Conservation (phyloP, 2,113 vertebrate genomes). For the Pyrgilauda ruficollis region DNA sequence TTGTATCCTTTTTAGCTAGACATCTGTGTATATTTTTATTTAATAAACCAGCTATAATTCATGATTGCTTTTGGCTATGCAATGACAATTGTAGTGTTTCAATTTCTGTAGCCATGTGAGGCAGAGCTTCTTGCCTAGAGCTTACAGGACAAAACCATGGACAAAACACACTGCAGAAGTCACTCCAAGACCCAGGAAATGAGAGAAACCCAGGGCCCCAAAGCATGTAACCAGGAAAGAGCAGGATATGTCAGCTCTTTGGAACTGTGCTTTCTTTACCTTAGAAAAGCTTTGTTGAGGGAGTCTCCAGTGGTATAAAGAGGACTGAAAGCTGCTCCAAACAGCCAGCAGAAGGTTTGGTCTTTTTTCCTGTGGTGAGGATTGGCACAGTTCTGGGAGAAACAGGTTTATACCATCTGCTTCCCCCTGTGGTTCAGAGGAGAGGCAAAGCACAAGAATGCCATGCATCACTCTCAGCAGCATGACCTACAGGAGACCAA, state of each 20-base stretch:
- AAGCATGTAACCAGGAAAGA: not conserved
- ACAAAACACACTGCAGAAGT: not conserved
- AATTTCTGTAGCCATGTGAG: not conserved
- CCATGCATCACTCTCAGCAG: not conserved
- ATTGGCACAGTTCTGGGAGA: not conserved
- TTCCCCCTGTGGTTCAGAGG: constrained; percentile 24
- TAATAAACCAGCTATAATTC: not conserved
- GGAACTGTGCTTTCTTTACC: not conserved
- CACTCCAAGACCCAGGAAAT: not conserved
- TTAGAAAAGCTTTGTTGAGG: not conserved
- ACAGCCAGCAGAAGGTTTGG: not conserved
- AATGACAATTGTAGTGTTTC: not conserved
- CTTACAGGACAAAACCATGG: not conserved
- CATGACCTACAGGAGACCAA: not conserved
- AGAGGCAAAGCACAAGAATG: constrained; percentile 24
- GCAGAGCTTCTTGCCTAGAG: not conserved
- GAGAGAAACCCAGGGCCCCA: not conserved
- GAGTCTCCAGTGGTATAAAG: not conserved
- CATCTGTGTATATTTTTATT: not conserved
- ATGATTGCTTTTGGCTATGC: not conserved
- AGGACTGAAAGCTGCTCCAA: not conserved
- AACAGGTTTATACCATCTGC: constrained; percentile 37
- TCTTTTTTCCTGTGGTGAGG: not conserved
- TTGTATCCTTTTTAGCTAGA: not conserved
- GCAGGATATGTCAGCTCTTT: not conserved